These are phyloP conservation scores for Meriones unguiculatus DNA, from an alignment of 2,113 vertebrate species.

Conservation along the genomic window DNA sequence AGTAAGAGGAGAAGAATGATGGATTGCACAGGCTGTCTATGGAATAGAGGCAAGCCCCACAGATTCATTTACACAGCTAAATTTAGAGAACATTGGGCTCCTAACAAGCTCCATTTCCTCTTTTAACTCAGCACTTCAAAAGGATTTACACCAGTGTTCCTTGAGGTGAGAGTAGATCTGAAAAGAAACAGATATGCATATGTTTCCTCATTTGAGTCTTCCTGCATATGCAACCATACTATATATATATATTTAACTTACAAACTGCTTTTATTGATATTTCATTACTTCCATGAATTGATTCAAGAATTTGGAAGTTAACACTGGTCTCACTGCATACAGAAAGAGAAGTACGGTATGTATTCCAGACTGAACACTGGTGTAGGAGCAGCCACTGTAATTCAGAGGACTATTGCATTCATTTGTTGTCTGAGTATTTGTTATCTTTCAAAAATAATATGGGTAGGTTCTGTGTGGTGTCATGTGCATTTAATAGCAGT, in stretches of 20 bases:
- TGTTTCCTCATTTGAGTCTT: slow-evolving; percentile 57
- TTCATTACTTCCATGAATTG: not conserved
- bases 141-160: slow-evolving; percentile 62
- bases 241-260: slow-evolving; percentile 30
- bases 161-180: slow-evolving; percentile 60
- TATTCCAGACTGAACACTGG: not conserved
- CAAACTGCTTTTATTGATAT: not conserved
- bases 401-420: not conserved
- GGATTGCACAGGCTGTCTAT: slow-evolving; percentile 16
- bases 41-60: slow-evolving; percentile 47
- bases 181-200: slow-evolving; percentile 65
- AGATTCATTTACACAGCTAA: slow-evolving; percentile 73
- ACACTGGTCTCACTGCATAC: not conserved
- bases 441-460: not conserved
- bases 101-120: slow-evolving; percentile 55
- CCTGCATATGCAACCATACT: not conserved
- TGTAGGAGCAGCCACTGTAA: not conserved
- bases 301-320: not conserved
- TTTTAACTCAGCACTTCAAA: slow-evolving; percentile 72
- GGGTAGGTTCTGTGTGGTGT: not conserved
- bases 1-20: not conserved
- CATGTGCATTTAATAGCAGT: no score
- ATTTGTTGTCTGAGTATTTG: not conserved
- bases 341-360: not conserved
- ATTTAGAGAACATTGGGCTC: slow-evolving; percentile 48